These are phyloP conservation scores for Battus philenor DNA, from an alignment of 1,140 invertebrate genomes.

Conservation along the genomic window DNA sequence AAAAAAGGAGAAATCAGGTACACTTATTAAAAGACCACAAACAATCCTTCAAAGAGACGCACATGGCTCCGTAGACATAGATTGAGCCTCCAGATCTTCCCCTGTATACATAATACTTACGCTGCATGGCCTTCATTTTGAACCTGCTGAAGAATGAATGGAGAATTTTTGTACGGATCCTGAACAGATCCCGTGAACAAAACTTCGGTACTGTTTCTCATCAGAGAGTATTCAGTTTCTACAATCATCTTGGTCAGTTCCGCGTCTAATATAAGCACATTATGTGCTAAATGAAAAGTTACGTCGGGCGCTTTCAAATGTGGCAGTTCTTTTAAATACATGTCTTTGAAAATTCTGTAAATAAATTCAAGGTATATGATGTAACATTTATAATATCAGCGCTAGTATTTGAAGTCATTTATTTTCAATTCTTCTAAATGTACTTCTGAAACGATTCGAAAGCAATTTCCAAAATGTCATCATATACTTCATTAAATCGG, in stretches of 20 bases:
- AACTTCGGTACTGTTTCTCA: constrained; percentile 35
- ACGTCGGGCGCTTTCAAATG: constrained; percentile 30
- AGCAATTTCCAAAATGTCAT: too few relatives aligned
- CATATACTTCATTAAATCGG: too few relatives aligned
- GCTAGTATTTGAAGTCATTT: too few relatives aligned
- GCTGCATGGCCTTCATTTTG: constrained; percentile 29
- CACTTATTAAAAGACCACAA: neutral
- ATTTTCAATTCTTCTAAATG: too few relatives aligned
- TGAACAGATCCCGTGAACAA: constrained; percentile 20
- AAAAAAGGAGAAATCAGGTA: neutral
- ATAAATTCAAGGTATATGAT: too few relatives aligned
- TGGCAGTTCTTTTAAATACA: constrained; percentile 32
- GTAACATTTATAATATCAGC: too few relatives aligned
- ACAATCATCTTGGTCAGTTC: constrained; percentile 40
- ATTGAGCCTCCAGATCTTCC: neutral
- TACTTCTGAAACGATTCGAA: too few relatives aligned
- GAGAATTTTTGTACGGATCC: constrained; percentile 29
- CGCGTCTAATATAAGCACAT: constrained; percentile 31
- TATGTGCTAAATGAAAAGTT: constrained; percentile 32
- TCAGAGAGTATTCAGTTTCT: constrained; percentile 29
- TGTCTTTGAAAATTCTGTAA: constrained; percentile 35
- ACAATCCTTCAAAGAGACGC: neutral
- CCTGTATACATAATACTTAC: constrained; percentile 28
- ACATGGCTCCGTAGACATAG: neutral
- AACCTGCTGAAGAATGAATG: constrained; percentile 43